A percentile compares a stretch with the other conserved stretches of the same genome.
Conservation (phyloP, 2,888 invertebrate genomes). For the Seladonia tumulorum region DNA sequence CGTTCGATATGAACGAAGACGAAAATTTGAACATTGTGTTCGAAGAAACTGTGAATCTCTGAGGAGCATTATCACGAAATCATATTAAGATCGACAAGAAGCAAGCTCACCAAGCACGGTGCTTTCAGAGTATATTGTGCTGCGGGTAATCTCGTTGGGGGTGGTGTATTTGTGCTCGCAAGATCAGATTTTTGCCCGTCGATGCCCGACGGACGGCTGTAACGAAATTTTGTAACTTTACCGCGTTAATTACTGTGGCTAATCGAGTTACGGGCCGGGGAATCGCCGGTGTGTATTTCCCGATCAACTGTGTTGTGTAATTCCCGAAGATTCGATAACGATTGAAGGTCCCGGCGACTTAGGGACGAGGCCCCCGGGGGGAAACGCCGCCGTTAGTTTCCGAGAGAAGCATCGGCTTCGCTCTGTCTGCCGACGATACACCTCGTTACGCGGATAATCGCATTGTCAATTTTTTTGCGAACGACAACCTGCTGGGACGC, state of each 20-base stretch:
- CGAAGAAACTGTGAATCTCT: background rate
- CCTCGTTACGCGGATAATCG: constrained; percentile 77
- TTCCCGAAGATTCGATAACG: constrained; percentile 49
- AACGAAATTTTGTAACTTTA: constrained; percentile 36
- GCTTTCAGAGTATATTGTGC: too few species aligned
- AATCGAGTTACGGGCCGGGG: constrained; percentile 17
- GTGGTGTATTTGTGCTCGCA: background rate
- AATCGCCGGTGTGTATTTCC: constrained; percentile 35
- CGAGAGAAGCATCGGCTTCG: constrained; percentile 33
- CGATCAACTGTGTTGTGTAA: constrained; percentile 38
- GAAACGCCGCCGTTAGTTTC: constrained; percentile 32
- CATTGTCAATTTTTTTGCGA: constrained; percentile 74
- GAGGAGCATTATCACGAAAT: background rate
- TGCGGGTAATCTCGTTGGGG: background rate
- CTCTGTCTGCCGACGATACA: constrained; percentile 63
- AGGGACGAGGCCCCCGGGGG: constrained; percentile 24
- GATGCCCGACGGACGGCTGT: constrained; percentile 8
- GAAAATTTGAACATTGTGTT: background rate
- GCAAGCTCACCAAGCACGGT: background rate
- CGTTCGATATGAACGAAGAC: background rate
- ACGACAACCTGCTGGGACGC: constrained; percentile 60
- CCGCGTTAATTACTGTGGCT: constrained; percentile 37
- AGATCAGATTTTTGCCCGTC: constrained; percentile 7
- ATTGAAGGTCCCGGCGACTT: constrained; percentile 36
- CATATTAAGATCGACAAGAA: background rate